These are phyloP conservation scores for Chromobotia macracanthus DNA, from an alignment of 2,797 vertebrate species.

Conservation along the genomic window DNA sequence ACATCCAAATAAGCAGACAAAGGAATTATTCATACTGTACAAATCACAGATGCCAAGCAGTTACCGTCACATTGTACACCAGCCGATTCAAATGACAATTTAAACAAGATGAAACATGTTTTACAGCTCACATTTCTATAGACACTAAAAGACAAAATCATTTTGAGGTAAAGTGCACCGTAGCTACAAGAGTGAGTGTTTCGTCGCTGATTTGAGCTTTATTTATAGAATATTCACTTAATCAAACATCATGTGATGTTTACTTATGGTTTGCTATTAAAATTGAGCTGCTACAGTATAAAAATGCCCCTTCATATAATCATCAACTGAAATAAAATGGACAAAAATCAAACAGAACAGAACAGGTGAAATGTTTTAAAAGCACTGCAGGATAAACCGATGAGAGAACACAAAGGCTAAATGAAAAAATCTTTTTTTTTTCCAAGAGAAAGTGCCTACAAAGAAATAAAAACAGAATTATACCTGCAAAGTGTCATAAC, in stretches of 20 bases:
- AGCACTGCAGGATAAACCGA: conserved; percentile 17
- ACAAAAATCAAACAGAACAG: too few species aligned
- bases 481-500: too few species aligned
- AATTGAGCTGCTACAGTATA: background rate
- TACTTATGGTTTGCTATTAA: too few species aligned
- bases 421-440: background rate
- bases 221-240: background rate
- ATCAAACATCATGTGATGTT: background rate
- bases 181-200: conserved; percentile 11
- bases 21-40: background rate
- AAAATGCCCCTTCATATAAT: conserved; percentile 4
- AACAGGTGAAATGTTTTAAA: too few species aligned
- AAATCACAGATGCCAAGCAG: conserved; percentile 29
- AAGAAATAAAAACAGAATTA: background rate
- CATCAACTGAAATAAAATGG: background rate
- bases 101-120: too few species aligned
- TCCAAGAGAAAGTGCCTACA: conserved; percentile 6
- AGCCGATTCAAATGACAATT: background rate
- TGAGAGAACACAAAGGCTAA: background rate
- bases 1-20: too few species aligned
- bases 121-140: conserved; percentile 1
- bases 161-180: conserved; percentile 30
- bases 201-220: background rate
- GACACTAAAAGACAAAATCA: background rate
- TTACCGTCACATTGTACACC: background rate